A percentile compares a stretch with the other conserved stretches of the same genome.
Conservation (phyloP, 2,888 invertebrate species). For the Drosophila mimetica region DNA sequence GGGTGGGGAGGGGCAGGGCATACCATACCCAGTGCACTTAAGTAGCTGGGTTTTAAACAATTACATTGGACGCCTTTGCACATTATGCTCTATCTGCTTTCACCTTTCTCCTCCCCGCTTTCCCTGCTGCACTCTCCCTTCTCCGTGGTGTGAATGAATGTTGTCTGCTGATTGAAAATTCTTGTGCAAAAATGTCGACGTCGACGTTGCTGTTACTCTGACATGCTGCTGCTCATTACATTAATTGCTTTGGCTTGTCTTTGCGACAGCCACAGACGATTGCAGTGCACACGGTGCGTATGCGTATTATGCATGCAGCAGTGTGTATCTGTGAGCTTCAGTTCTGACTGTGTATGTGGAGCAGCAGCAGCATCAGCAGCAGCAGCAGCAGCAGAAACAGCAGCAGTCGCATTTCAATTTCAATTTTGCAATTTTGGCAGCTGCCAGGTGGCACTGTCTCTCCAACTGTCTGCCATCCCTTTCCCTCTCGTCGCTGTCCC, state of each 20-base stretch:
- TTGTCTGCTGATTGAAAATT: constrained; percentile 73
- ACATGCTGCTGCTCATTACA: constrained; percentile 79
- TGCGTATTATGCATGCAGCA: constrained; percentile 75
- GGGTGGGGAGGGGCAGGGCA: neutral
- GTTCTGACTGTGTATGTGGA: constrained; percentile 22
- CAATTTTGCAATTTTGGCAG: constrained; percentile 82
- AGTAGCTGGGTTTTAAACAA: constrained; percentile 75
- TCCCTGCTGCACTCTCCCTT: neutral
- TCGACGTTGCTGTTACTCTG: constrained; percentile 63
- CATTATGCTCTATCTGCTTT: constrained; percentile 54
- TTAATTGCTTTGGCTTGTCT: constrained; percentile 79
- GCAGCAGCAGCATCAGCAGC: constrained; percentile 55
- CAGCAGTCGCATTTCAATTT: constrained; percentile 80
- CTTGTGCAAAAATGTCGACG: constrained; percentile 80
- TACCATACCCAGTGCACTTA: constrained; percentile 58
- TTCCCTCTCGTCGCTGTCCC: constrained; percentile 9
- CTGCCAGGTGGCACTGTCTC: constrained; percentile 81
- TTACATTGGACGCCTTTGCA: constrained; percentile 76
- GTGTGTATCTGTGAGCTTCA: constrained; percentile 24
- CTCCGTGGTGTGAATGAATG: constrained; percentile 47
- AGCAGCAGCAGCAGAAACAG: constrained; percentile 41
- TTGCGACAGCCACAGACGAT: constrained; percentile 56
- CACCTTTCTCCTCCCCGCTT: constrained; percentile 5
- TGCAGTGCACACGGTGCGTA: constrained; percentile 63
- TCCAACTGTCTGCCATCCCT: constrained; percentile 63